Conservation (phyloP, 2,113 vertebrate genomes). For the Elephas maximus region DNA sequence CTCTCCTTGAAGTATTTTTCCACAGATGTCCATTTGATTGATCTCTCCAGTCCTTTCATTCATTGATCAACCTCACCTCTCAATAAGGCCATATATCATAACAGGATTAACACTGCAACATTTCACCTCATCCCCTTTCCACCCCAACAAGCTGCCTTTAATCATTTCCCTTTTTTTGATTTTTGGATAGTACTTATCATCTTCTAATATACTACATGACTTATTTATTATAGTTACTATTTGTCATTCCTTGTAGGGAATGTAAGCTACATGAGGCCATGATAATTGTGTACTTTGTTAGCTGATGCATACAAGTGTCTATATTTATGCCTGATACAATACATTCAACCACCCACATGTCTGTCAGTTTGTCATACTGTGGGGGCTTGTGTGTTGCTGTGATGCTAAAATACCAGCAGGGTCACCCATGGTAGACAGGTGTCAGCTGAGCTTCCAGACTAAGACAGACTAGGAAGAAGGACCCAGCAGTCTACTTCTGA, state of each 20-base stretch:
- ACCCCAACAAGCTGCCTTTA: not conserved
- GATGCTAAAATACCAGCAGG: no score
- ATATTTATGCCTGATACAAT: not conserved
- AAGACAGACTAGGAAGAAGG: no score
- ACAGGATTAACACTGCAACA: not conserved
- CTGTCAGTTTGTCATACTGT: no score
- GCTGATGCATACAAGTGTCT: not conserved
- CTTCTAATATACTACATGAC: not conserved
- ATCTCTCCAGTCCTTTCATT: not conserved
- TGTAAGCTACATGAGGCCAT: not conserved
- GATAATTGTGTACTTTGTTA: slow-evolving; percentile 16
- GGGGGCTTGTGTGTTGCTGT: no score
- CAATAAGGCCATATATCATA: not conserved
- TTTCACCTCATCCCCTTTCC: not conserved
- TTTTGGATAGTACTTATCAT: not conserved
- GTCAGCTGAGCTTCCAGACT: no score
- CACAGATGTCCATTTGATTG: not conserved
- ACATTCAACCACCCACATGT: not conserved
- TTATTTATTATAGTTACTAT: slow-evolving; percentile 11
- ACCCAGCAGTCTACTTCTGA: no score
- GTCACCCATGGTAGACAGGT: no score
- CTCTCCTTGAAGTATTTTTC: not conserved
- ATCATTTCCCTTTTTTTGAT: not conserved
- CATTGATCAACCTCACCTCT: not conserved
- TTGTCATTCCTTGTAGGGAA: not conserved